A percentile compares a stretch with the other conserved stretches of the same genome.
These are phyloP conservation scores for Serilophus lunatus DNA, from an alignment of 2,113 vertebrate species.

Conservation along the genomic window DNA sequence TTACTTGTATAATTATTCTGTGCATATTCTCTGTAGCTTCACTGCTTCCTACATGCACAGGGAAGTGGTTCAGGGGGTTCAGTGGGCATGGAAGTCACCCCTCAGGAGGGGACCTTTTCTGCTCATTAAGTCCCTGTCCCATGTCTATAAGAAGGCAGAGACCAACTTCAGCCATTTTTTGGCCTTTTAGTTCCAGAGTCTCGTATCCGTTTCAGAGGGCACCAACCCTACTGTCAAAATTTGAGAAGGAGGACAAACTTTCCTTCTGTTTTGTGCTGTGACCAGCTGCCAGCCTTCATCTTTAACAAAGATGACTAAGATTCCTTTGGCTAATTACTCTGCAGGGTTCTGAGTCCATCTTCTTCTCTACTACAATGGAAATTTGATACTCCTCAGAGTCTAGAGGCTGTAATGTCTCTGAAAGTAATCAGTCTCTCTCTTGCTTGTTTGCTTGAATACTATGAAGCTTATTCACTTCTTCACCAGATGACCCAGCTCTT, in stretches of 20 bases:
- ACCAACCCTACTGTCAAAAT: too few relatives aligned
- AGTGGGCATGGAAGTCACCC: background rate
- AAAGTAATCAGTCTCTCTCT: background rate
- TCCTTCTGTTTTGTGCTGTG: background rate
- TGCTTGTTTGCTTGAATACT: background rate
- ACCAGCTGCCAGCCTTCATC: background rate
- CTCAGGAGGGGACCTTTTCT: background rate
- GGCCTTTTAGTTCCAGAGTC: too few relatives aligned
- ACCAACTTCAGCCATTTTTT: background rate
- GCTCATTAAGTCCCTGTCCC: background rate
- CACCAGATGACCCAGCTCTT: background rate
- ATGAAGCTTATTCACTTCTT: background rate
- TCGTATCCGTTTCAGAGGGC: too few relatives aligned
- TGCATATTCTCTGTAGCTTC: background rate
- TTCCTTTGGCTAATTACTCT: background rate
- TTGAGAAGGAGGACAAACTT: too few relatives aligned
- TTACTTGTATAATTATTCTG: background rate
- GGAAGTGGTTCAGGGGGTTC: background rate
- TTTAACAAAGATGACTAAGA: background rate
- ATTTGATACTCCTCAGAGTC: background rate
- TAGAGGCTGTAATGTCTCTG: background rate
- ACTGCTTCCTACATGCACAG: background rate
- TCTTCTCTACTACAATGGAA: background rate
- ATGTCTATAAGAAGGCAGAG: background rate
- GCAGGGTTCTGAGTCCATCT: background rate